Base-by-base conservation (phyloP, 2,888 invertebrate species). In the Fragum fragum region DNA sequence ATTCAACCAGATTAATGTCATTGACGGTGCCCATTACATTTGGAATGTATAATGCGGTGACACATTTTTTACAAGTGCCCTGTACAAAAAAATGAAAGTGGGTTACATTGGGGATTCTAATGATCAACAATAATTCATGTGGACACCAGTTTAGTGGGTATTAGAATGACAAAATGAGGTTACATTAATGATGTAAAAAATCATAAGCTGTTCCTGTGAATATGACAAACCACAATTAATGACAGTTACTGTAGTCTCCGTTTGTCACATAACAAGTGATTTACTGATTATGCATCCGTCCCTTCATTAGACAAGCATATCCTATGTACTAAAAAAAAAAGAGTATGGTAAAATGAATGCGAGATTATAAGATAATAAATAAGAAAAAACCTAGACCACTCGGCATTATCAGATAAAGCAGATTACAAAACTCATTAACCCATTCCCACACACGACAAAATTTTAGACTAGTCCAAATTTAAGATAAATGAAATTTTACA, bases 141-240 rank as follows among this genome's bases (percentile, higher is more conserved):
- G 26, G 28, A 14, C 57, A 23, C 18, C 36, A 63, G 16, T 63
- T 36, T 32, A 32, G 63, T 36, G 32, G 36, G 36, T n/a, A 63
- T 63, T 32, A 32, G 36, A 3, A 14, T 63, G 63, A 57, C 18
- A 63, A 63, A 63, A 29, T 63, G 21, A 47, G 63, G 63, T 63
- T 36, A 63, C 63, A 63, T 63, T 63, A 63, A 36, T 63, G 63
- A 63, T 63, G 63, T 63, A 63, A 63, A 47, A 63, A 32, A 63
- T 63, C 36, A 36, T 36, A 29, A 18, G 63, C 3, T 32, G 32
- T 32, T n/a, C 32, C 32, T 63, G 36, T 32, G 63, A 63, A n/a
- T 63, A 63, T 63, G 63, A 63, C 63, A 36, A 36, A n/a, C 3
- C 28, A 29, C 63, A 36, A 63, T 63, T 36, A 63, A 63, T 63